Evolutionary conservation across 2,888 invertebrate species (phyloP).

Genomic region (Oxycera nigricornis): DNA sequence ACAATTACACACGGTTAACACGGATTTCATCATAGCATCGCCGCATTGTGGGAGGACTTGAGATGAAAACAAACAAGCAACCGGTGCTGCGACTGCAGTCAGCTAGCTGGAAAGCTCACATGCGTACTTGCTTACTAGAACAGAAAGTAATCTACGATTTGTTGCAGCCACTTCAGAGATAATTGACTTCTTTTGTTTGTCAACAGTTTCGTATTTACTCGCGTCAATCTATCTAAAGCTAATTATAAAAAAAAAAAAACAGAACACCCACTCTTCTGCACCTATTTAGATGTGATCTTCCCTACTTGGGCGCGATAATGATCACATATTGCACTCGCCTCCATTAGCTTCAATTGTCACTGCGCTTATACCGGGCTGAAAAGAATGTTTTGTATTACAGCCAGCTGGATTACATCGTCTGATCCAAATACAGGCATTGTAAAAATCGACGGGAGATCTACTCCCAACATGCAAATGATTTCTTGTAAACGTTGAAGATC

Average conservation of each 20-base stretch:
- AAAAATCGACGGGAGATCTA: neutral
- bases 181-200: constrained; percentile 39
- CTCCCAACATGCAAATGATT: constrained; percentile 12
- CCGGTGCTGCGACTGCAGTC: neutral
- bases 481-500: constrained; percentile 21
- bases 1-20: no score
- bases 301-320: no score
- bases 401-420: neutral
- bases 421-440: constrained; percentile 1
- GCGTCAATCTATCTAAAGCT: constrained; percentile 16
- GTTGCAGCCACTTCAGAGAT: neutral
- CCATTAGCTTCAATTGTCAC: neutral
- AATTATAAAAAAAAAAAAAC: constrained; percentile 4
- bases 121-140: neutral
- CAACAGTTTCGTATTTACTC: constrained; percentile 25
- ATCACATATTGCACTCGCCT: neutral
- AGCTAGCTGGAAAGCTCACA: neutral
- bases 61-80: constrained; percentile 21
- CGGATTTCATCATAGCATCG: neutral
- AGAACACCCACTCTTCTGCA: neutral
- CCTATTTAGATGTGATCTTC: neutral
- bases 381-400: neutral
- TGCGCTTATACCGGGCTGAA: neutral
- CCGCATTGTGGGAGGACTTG: constrained; percentile 5
- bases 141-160: neutral